Base-by-base conservation (phyloP, 2,888 invertebrate genomes). In the Agrotis ipsilon region DNA sequence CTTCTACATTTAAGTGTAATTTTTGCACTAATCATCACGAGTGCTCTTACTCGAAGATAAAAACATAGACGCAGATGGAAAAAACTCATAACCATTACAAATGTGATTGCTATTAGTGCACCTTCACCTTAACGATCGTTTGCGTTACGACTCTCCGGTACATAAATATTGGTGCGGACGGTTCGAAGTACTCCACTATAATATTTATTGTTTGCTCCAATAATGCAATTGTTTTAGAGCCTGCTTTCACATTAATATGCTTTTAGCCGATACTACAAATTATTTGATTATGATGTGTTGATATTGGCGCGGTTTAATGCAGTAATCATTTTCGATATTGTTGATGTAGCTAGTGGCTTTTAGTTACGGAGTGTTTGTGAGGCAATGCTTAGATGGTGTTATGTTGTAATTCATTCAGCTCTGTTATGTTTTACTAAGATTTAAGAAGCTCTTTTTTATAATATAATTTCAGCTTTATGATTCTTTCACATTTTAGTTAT, bases 211-310 rank as follows among this genome's bases (percentile, higher is more conserved):
- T 68, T 49, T 9, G 19, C 19, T 54, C 64, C 51, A 43, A 61
- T 60, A 79, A 79, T 54, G 58, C 57, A 60, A 78, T 64, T 75
- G 69, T 69, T 75, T 80, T 69, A 80, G 57, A 78, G 68, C 32
- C 52, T 3, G 39, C 45, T 58, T 45, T 55, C 19, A 43, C 48
- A 55, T 77, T 68, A 75, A 75, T 51, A 65, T 61, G 71, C 76
- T 75, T 78, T 71, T 75, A 75, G 75, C 14, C 51, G 45, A 45
- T 52, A 27, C 39, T 52, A 48, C 14, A 21, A 55, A 55, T 65
- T 55, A 66, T 70, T 55, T 59, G 52, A 62, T 65, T 75, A 64
- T 68, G 49, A 78, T 72, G 59, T 72, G 78, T 63, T 52, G 71
- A 24, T 58, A 70, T 58, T 57, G 18, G 18, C 2, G 19, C 14